phyloP scores from a whole-genome alignment of 35 echinoderm and acorn worm genomes.

The Ptychodera flava region DNA sequence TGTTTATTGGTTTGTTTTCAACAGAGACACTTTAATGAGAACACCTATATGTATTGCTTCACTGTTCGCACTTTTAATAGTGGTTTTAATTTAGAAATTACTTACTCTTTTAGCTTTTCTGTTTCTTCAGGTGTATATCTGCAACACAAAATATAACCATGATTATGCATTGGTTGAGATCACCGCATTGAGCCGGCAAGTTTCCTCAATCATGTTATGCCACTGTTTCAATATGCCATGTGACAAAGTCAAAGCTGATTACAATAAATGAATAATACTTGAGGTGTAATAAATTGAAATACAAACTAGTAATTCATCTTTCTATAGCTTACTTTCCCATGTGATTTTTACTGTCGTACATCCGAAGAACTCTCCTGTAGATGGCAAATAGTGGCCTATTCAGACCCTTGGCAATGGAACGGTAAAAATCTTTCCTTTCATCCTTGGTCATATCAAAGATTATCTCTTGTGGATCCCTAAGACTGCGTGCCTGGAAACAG shows the following conservation, averaged over 20 bases:
- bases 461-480: constrained; percentile 54
- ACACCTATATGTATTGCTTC: no score
- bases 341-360: constrained; percentile 94
- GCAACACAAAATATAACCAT: constrained; percentile 8
- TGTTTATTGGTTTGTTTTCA: no score
- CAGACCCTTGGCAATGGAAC: constrained; percentile 70
- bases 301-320: no score
- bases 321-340: constrained; percentile 95
- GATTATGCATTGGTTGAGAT: neutral
- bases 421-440: constrained; percentile 89
- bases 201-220: no score
- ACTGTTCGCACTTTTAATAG: no score
- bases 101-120: constrained; percentile 53
- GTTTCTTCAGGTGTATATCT: constrained; percentile 48
- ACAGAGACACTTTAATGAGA: no score
- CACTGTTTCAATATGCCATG: no score
- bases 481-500: constrained; percentile 38
- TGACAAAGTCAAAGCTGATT: no score
- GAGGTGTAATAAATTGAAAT: no score
- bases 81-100: no score
- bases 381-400: constrained; percentile 91
- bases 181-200: neutral
- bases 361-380: constrained; percentile 75
- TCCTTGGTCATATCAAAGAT: constrained; percentile 92
- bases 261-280: no score